phyloP scores from a whole-genome alignment of 2,797 vertebrate species.

The Peromyscus attwateri region DNA sequence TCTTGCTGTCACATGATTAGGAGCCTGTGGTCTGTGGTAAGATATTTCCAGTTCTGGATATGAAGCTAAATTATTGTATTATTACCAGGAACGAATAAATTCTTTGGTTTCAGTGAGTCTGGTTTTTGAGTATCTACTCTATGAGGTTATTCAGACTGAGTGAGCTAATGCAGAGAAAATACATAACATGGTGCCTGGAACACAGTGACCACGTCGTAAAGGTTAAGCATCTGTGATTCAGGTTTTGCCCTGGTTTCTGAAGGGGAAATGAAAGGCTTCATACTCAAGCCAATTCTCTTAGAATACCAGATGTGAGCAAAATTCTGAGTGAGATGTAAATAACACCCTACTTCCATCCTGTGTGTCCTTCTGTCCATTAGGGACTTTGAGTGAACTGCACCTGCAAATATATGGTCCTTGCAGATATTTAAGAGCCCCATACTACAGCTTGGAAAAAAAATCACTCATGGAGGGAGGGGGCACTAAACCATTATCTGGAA shows the following conservation, averaged over 20 bases:
- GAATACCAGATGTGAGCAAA: neutral
- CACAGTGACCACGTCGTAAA: neutral
- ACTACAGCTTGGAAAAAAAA: slow-evolving; percentile 6
- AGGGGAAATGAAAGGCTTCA: slow-evolving; percentile 13
- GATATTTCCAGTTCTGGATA: neutral
- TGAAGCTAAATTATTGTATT: neutral
- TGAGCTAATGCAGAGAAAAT: neutral
- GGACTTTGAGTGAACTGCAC: neutral
- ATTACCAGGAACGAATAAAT: neutral
- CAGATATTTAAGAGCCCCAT: neutral
- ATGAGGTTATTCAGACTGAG: neutral
- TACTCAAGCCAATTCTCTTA: slow-evolving; percentile 25
- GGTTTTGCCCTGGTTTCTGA: slow-evolving; percentile 31
- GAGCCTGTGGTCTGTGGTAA: neutral
- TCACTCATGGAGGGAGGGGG: neutral
- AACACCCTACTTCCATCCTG: neutral
- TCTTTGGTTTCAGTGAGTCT: slow-evolving; percentile 33
- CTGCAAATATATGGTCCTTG: slow-evolving; percentile 1
- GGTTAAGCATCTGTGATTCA: neutral
- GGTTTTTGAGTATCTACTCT: neutral
- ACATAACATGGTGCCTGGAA: neutral
- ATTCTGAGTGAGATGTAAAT: neutral
- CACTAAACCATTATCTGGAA: slow-evolving; percentile 4
- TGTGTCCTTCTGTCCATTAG: neutral
- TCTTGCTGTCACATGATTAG: slow-evolving; percentile 13